These are phyloP conservation scores for Encarsia formosa DNA, from an alignment of 2,888 invertebrate genomes.

Conservation along the genomic window DNA sequence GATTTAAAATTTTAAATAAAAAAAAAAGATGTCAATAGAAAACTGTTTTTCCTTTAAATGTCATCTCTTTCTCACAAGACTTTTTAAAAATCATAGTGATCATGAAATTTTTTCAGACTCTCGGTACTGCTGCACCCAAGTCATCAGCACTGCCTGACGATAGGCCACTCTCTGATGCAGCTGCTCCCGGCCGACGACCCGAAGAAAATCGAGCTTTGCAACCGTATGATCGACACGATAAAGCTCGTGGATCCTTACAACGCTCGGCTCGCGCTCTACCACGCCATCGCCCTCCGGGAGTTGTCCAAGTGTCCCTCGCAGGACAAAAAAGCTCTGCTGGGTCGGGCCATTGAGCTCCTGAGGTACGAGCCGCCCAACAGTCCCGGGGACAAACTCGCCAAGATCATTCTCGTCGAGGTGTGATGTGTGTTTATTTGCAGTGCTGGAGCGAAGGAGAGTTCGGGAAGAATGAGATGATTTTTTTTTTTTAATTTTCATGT, in stretches of 20 bases:
- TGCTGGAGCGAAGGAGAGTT: too few relatives aligned
- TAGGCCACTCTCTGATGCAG: conserved; percentile 79
- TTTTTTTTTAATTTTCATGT: too few relatives aligned
- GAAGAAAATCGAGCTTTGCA: conserved; percentile 64
- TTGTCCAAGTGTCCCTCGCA: conserved; percentile 49
- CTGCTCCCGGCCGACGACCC: conserved; percentile 61
- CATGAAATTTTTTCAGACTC: too few relatives aligned
- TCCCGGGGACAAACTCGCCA: conserved; percentile 39
- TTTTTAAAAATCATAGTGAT: too few relatives aligned
- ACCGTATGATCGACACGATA: conserved; percentile 62
- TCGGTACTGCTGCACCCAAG: conserved; percentile 67
- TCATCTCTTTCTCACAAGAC: too few relatives aligned
- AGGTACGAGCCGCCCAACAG: conserved; percentile 45
- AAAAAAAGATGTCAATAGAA: too few relatives aligned
- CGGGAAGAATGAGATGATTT: too few relatives aligned
- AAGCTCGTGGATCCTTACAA: conserved; percentile 69
- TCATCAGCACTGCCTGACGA: conserved; percentile 77
- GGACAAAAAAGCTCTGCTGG: conserved; percentile 36
- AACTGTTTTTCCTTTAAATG: too few relatives aligned
- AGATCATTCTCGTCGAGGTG: conserved; percentile 25
- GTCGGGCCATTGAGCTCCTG: conserved; percentile 43
- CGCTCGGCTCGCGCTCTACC: conserved; percentile 69
- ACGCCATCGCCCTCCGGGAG: conserved; percentile 74
- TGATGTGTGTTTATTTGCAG: conserved; percentile 34
- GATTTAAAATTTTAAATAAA: too few relatives aligned